These are phyloP conservation scores for Sthenelais limicola DNA, from an alignment of 2,888 invertebrate species.

Conservation along the genomic window DNA sequence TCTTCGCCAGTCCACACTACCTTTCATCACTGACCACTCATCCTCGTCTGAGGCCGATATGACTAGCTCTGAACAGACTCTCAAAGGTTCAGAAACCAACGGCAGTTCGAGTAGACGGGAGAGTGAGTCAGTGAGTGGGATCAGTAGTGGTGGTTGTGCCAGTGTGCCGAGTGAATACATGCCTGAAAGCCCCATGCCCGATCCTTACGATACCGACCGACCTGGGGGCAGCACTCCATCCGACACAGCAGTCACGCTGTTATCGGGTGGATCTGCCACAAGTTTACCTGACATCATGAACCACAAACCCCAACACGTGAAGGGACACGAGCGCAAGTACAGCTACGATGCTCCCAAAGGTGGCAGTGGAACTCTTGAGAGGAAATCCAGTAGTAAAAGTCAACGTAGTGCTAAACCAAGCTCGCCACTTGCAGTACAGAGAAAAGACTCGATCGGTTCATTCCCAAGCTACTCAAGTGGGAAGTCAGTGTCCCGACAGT, in stretches of 20 bases:
- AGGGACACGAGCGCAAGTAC: conserved; percentile 46
- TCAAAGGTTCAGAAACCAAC: conserved; percentile 20
- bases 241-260: conserved; percentile 37
- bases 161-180: conserved; percentile 45
- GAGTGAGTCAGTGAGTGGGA: conserved; percentile 14
- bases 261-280: conserved; percentile 36
- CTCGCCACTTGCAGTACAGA: not conserved
- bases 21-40: conserved; percentile 41
- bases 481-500: conserved; percentile 43
- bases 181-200: conserved; percentile 50
- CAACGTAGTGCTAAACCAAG: not conserved
- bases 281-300: conserved; percentile 42
- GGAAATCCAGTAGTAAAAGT: conserved; percentile 14
- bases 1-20: conserved; percentile 15
- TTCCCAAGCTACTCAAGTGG: conserved; percentile 30
- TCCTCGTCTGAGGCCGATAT: not conserved
- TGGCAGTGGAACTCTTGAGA: conserved; percentile 25
- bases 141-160: not conserved
- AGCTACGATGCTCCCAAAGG: conserved; percentile 45
- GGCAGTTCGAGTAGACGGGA: not conserved
- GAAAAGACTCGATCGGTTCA: conserved; percentile 23
- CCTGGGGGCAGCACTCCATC: conserved; percentile 46
- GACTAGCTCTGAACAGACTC: conserved; percentile 31
- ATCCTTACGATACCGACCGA: conserved; percentile 52
- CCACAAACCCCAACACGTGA: not conserved